Evolutionary conservation across 2,888 invertebrate genomes (phyloP), one percentile per base, ranked within the genome.

Genomic region (Stictocephala bisonia): DNA sequence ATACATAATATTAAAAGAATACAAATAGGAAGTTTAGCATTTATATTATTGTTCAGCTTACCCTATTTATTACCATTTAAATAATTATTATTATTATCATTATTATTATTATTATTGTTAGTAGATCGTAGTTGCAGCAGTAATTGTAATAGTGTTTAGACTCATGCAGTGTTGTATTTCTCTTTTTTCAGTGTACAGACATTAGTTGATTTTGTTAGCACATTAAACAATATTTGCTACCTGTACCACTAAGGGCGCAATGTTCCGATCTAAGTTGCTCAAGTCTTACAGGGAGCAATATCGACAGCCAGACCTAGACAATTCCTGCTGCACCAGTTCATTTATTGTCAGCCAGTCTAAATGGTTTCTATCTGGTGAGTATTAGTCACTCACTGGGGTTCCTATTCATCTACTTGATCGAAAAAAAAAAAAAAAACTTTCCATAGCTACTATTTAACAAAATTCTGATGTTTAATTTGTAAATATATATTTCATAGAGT

Each of bases 111-210:
- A 77, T 78, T 78, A 75, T 78, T 76, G 75, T 78, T 77, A 72
- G 77, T 77, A 77, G 75, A 69, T 50, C 64, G 71, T 67, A 68
- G 72, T 35, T 68, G 53, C 67, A 78, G 72, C 76, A 77, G 75
- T 78, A 75, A 76, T 75, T 66, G 70, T 75, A 73, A 72, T 73
- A 72, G 76, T 77, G 76, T 76, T 78, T 77, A 75, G 64, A 74
- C 74, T 74, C 50, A 70, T 73, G 75, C 76, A 77, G 72, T 75
- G 78, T 77, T 77, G 77, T 78, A 76, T 75, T 67, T 67, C 67
- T 66, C 51, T 51, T 41, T 56, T 67, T 60, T 60, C 18, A 60
- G 35, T 60, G 60, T 60, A 60, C 40, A 60, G 60, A 60, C 40
- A 60, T 40, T 60, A 60, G 40, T 60, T 60, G 15, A 56, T 9